Conservation (phyloP, 2,797 vertebrate species). For the Mormyrus hasselquistii region DNA sequence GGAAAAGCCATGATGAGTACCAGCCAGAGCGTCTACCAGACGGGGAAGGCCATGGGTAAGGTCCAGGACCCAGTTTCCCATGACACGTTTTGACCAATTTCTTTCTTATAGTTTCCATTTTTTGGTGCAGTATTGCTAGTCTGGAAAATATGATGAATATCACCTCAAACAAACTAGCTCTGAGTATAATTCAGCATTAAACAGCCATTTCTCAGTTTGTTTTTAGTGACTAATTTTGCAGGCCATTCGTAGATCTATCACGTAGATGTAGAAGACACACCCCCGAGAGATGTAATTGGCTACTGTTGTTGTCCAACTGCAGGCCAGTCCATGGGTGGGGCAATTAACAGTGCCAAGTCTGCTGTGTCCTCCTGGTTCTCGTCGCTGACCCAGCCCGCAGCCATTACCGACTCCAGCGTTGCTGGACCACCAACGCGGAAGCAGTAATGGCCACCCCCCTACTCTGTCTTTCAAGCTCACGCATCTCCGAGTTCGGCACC, state of each 20-base stretch:
- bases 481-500: neutral
- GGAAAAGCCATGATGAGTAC: constrained; percentile 89
- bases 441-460: neutral
- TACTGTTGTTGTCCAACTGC: constrained; percentile 21
- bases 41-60: constrained; percentile 89
- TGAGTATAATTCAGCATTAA: neutral
- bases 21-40: constrained; percentile 89
- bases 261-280: neutral
- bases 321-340: constrained; percentile 95
- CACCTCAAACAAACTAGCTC: neutral
- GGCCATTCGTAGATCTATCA: neutral
- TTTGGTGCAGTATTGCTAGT: neutral
- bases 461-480: neutral
- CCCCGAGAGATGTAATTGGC: neutral
- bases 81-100: neutral
- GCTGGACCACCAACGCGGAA: neutral
- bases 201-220: neutral
- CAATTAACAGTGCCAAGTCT: constrained; percentile 85
- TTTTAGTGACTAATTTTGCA: neutral
- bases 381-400: constrained; percentile 71
- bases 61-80: neutral
- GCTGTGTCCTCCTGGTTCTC: constrained; percentile 96
- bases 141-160: neutral
- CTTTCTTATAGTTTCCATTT: neutral
- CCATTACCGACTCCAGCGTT: constrained; percentile 43